A percentile compares a stretch with the other conserved stretches of the same genome.
These are phyloP conservation scores for Coracopsis vasa DNA, from an alignment of 2,113 vertebrate genomes.

Conservation along the genomic window DNA sequence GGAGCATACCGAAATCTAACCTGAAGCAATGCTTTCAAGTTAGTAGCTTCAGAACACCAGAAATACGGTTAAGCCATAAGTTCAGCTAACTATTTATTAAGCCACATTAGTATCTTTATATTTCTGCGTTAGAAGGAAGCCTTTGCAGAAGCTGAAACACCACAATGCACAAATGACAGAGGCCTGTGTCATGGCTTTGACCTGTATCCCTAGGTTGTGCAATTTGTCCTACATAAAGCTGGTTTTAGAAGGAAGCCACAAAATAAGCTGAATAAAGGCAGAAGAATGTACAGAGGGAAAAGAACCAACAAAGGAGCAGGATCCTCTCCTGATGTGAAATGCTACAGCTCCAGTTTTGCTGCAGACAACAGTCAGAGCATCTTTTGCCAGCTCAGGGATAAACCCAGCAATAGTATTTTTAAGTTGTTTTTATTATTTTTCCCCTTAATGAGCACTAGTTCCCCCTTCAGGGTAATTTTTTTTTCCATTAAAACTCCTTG, in stretches of 20 bases:
- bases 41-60: conserved; percentile 40
- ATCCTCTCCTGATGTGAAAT: background rate
- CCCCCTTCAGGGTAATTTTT: background rate
- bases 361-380: background rate
- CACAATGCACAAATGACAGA: background rate
- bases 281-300: background rate
- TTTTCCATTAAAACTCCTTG: background rate
- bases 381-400: background rate
- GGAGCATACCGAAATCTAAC: background rate
- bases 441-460: background rate
- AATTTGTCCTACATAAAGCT: background rate
- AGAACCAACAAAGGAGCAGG: background rate
- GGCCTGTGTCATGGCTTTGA: background rate
- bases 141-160: background rate
- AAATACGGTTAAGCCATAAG: conserved; percentile 10
- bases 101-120: background rate
- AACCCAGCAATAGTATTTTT: background rate
- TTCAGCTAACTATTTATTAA: conserved; percentile 12
- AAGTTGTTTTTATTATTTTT: background rate
- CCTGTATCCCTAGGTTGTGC: background rate
- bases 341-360: background rate
- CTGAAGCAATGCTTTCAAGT: conserved; percentile 19
- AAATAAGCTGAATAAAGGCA: background rate
- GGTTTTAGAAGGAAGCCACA: background rate
- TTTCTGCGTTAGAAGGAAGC: background rate